These are phyloP conservation scores for Ptychoptera contaminata DNA, from an alignment of 2,888 invertebrate genomes.

Conservation along the genomic window DNA sequence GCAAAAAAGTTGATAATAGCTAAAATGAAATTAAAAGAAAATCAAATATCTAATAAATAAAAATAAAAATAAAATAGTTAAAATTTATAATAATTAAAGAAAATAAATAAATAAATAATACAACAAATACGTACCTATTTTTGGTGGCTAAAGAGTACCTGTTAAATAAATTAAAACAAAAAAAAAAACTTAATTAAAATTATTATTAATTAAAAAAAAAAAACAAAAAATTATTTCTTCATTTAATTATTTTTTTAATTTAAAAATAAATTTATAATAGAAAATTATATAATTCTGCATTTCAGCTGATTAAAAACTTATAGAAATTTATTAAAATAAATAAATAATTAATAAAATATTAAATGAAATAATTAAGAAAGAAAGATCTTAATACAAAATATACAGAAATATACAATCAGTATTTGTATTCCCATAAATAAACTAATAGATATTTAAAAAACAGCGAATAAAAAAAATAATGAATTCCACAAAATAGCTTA, in stretches of 20 bases:
- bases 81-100: conserved; percentile 7
- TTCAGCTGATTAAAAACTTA: conserved; percentile 8
- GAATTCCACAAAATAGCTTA: too few relatives aligned
- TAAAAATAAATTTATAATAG: conserved; percentile 9
- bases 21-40: too few relatives aligned
- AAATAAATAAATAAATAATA: conserved; percentile 11
- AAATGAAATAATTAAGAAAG: too few relatives aligned
- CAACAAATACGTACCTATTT: conserved; percentile 31
- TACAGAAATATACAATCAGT: too few relatives aligned
- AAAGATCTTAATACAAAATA: too few relatives aligned
- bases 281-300: conserved; percentile 12
- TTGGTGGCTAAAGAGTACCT: conserved; percentile 36
- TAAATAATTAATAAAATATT: too few relatives aligned
- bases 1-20: too few relatives aligned
- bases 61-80: conserved; percentile 17
- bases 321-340: too few relatives aligned
- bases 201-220: not conserved
- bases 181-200: not conserved
- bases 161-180: conserved; percentile 17
- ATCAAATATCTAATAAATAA: too few relatives aligned
- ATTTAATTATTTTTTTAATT: conserved; percentile 11
- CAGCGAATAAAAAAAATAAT: too few relatives aligned
- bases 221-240: conserved; percentile 2
- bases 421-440: too few relatives aligned
- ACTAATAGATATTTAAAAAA: too few relatives aligned